Conservation (phyloP, 2,113 vertebrate genomes). For the Ammodytes marinus region DNA sequence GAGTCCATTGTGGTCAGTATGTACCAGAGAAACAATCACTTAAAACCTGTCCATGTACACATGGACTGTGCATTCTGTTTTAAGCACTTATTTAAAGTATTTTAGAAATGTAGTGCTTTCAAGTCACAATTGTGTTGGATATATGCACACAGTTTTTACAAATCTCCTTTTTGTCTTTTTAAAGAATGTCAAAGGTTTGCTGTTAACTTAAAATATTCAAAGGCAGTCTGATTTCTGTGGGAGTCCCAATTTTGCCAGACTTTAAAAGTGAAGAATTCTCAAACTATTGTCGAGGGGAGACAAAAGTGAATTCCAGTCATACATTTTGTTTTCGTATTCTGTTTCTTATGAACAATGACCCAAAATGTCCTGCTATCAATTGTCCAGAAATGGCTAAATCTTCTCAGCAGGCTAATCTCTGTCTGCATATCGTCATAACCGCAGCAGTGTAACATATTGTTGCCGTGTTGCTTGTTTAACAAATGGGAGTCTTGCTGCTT, state of each 20-base stretch:
- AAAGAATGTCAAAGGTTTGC: background rate
- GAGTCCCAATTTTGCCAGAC: background rate
- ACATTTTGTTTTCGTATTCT: background rate
- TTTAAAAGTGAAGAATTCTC: background rate
- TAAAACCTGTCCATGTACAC: background rate
- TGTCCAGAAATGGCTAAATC: background rate
- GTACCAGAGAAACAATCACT: background rate
- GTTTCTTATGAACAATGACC: slow-evolving; percentile 12
- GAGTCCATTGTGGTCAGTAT: background rate
- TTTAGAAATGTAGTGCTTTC: background rate
- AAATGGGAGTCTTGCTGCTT: slow-evolving; percentile 44
- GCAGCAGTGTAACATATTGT: slow-evolving; percentile 20
- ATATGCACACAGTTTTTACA: background rate
- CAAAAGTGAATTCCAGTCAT: background rate
- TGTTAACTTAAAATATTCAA: background rate
- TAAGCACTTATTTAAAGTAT: background rate
- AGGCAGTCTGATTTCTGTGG: background rate
- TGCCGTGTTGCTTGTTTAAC: slow-evolving; percentile 28
- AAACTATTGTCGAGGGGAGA: background rate
- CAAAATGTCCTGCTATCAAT: background rate
- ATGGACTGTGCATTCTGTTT: background rate
- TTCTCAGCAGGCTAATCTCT: background rate
- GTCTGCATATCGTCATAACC: background rate
- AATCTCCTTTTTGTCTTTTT: background rate
- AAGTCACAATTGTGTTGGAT: background rate